Evolutionary conservation across 1,140 invertebrate species (phyloP).

Genomic region (Nylanderia fulva): DNA sequence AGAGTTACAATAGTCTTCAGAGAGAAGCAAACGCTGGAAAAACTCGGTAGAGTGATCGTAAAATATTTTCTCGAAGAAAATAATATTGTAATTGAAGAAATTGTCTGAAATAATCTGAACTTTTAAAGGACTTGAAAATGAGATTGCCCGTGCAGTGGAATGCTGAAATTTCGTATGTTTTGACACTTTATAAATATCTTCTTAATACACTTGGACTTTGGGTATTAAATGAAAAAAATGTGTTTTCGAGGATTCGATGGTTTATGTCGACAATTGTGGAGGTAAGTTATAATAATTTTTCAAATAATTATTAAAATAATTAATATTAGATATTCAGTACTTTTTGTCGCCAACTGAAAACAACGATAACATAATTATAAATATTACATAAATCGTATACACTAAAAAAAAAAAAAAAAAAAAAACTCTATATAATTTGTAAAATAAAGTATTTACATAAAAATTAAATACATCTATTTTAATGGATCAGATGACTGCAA

Average conservation of each 20-base stretch:
- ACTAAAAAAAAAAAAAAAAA: too few relatives aligned
- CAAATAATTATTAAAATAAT: not conserved
- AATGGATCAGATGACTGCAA: conserved; percentile 42
- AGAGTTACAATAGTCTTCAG: not conserved
- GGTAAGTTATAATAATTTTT: conserved; percentile 46
- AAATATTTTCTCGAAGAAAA: not conserved
- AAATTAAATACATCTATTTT: not conserved
- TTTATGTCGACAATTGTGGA: conserved; percentile 43
- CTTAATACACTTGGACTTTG: conserved; percentile 18
- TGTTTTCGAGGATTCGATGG: conserved; percentile 54
- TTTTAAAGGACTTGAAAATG: not conserved
- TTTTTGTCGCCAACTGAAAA: not conserved
- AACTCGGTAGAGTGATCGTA: not conserved
- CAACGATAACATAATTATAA: not conserved
- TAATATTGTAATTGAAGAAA: not conserved
- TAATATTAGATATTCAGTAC: not conserved
- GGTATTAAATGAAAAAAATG: conserved; percentile 7
- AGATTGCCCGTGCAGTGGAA: not conserved
- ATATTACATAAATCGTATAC: not conserved
- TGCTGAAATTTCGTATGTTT: not conserved
- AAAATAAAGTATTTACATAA: not conserved
- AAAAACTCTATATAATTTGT: not conserved
- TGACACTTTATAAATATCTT: conserved; percentile 36
- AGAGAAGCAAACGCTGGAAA: not conserved
- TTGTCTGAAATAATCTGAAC: not conserved